Percentiles rank a stretch among this genome's conserved stretches.
Conservation (phyloP, 2,113 vertebrate genomes). For the Symphodus melops region DNA sequence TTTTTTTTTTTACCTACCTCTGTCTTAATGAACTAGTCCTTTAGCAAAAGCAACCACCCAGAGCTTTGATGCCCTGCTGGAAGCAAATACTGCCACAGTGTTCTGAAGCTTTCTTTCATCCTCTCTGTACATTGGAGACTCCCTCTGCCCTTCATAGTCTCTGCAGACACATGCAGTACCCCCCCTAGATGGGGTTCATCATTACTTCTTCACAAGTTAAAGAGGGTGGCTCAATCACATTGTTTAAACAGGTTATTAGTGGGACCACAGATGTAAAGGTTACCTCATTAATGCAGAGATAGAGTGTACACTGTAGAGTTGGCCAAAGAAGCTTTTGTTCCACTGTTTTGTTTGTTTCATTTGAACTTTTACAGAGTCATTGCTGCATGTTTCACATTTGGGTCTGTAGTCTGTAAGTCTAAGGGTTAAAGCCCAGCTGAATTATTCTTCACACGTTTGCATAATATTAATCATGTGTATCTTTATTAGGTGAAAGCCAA, state of each 20-base stretch:
- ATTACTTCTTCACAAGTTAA: conserved; percentile 23
- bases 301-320: background rate
- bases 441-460: background rate
- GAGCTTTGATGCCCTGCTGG: conserved; percentile 13
- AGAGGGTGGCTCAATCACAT: conserved; percentile 8
- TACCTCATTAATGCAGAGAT: conserved; percentile 17
- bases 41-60: conserved; percentile 27
- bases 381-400: background rate
- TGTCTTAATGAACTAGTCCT: conserved; percentile 43
- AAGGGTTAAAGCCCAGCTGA: background rate
- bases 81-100: conserved; percentile 18
- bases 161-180: conserved; percentile 12
- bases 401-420: background rate
- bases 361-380: background rate
- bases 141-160: conserved; percentile 9
- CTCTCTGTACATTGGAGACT: conserved; percentile 2
- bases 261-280: background rate
- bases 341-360: background rate
- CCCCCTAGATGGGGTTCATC: conserved; percentile 32
- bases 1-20: conserved; percentile 1
- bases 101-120: background rate
- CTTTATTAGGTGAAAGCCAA: background rate
- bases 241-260: conserved; percentile 1
- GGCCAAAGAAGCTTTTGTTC: conserved; percentile 8
- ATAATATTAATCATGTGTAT: background rate